Evolutionary conservation across 2,888 invertebrate species (phyloP), one percentile per base, ranked within the genome.

Genomic region (Drosophila villosipedis): DNA sequence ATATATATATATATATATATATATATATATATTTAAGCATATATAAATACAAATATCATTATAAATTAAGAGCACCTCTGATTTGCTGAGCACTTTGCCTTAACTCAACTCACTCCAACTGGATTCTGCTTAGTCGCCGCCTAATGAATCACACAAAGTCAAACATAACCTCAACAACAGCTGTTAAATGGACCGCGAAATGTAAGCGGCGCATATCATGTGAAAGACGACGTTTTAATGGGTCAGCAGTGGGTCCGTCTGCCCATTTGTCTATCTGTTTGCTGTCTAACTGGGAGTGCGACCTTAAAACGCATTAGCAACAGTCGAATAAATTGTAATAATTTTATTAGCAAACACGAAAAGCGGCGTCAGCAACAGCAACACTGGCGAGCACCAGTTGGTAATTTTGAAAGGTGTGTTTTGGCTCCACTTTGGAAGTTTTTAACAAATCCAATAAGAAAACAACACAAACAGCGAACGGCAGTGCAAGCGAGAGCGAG

Each of bases 221-320:
- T 80, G 80, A 74, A 80, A 80, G 76, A 80, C 62, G 66, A 28
- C 25, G 25, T 72, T 72, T 80, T 80, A 80, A 78, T 80, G 77
- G 80, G 80, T 80, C 80, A 80, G 74, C 79, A 68, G 64, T 50
- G 60, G 47, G 43, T 59, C 53, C 58, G 67, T 59, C 37, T 67
- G 31, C 4, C 25, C 25, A 47, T 47, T 47, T 25, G 16, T 47
- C 47, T 16, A 47, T 33, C 33, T 47, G 22, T 25, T 47, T 16
- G 47, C 25, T 16, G 59, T 47, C 25, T 47, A 25, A 25, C 33
- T 55, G 28, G 22, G 66, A 70, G 65, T 55, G 2, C 80, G 84
- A 88, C 86, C 89, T 86, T 88, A 83, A 84, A 88, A 86, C 85
- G 88, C 85, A 88, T 85, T 85, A 85, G 88, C 85, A 80, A 75